These are phyloP conservation scores for Halictus quadricinctus DNA, from an alignment of 2,888 invertebrate species.

Conservation along the genomic window DNA sequence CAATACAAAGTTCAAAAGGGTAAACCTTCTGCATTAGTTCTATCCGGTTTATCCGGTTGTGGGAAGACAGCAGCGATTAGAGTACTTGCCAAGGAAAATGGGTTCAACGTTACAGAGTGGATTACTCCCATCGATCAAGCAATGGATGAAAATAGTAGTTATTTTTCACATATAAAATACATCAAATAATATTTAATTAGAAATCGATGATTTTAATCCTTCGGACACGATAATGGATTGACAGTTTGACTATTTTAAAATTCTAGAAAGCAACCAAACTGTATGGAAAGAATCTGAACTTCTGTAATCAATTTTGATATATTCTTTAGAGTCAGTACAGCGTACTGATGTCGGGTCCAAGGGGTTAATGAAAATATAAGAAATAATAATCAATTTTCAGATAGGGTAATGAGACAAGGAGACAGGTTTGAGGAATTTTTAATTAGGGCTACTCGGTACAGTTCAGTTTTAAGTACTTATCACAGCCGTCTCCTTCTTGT, in stretches of 20 bases:
- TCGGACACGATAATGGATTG: too few species aligned
- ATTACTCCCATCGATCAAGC: constrained; percentile 90
- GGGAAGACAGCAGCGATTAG: constrained; percentile 91
- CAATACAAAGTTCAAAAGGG: constrained; percentile 59
- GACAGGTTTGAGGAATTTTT: constrained; percentile 90
- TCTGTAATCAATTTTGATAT: too few species aligned
- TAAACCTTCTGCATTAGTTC: constrained; percentile 83
- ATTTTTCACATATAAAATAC: neutral
- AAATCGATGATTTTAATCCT: neutral
- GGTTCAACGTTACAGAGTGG: constrained; percentile 89
- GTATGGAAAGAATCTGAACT: too few species aligned
- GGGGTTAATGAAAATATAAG: neutral
- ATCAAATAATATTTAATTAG: constrained; percentile 12
- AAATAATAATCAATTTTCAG: constrained; percentile 59
- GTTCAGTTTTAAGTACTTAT: constrained; percentile 71
- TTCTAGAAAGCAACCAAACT: too few species aligned
- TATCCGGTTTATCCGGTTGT: constrained; percentile 93
- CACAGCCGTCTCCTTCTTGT: constrained; percentile 86
- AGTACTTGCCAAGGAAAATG: constrained; percentile 86
- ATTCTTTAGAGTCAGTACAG: too few species aligned
- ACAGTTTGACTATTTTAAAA: too few species aligned
- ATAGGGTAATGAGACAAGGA: constrained; percentile 84
- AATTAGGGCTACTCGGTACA: constrained; percentile 90
- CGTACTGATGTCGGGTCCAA: too few species aligned
- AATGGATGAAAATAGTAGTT: constrained; percentile 83